phyloP scores from a whole-genome alignment of 2,888 invertebrate genomes.

The Volucella zonaria region DNA sequence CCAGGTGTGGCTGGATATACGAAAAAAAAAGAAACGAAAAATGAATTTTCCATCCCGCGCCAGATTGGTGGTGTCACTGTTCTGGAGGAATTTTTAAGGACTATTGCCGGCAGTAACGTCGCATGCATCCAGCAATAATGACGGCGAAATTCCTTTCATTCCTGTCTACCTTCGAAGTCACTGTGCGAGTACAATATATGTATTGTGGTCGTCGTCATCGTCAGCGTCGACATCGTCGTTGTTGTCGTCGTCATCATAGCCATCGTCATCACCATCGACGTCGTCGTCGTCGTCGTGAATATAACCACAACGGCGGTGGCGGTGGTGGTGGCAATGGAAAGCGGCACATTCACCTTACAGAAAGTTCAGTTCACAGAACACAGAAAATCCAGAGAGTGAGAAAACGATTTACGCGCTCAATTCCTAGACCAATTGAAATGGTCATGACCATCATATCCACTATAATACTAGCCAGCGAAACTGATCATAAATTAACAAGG shows the following conservation, averaged over 20 bases:
- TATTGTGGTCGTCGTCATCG: constrained; percentile 10
- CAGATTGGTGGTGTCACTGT: constrained; percentile 66
- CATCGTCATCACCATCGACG: constrained; percentile 2
- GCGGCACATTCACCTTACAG: constrained; percentile 24
- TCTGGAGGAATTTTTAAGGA: constrained; percentile 63
- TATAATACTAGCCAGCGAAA: constrained; percentile 39
- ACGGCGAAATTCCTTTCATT: constrained; percentile 67
- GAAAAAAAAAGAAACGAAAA: constrained; percentile 19
- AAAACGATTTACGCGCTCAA: constrained; percentile 69
- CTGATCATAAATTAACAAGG: constrained; percentile 74
- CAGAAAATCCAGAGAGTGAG: constrained; percentile 30
- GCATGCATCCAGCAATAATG: constrained; percentile 64
- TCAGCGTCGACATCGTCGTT: constrained; percentile 12
- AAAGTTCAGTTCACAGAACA: neutral
- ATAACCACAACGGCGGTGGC: too few species aligned
- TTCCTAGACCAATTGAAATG: constrained; percentile 69
- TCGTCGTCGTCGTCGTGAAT: neutral
- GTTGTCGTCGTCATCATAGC: neutral
- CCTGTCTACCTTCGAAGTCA: constrained; percentile 33
- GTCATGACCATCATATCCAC: constrained; percentile 65
- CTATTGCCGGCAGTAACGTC: constrained; percentile 61
- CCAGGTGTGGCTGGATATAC: constrained; percentile 66
- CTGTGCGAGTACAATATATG: too few species aligned
- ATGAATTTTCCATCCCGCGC: constrained; percentile 55
- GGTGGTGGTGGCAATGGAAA: neutral